Base-by-base conservation (phyloP, 2,888 invertebrate genomes). In the Athetis lepigone region DNA sequence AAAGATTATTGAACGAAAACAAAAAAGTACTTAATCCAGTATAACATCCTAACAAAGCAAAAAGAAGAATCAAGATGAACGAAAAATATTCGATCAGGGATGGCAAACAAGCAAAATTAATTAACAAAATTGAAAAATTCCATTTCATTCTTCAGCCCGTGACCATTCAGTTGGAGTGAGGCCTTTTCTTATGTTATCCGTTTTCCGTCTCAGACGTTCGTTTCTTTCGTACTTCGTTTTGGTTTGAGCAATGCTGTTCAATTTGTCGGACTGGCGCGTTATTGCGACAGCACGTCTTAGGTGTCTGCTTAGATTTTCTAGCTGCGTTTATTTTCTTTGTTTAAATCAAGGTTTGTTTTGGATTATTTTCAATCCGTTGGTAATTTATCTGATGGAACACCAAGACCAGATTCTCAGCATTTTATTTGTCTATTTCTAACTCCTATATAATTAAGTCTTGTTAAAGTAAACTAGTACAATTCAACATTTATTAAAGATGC, bases 91-190 rank as follows among this genome's bases (percentile, higher is more conserved):
- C 55, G 54, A 60, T 70, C 55, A 1, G 19, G 47, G 33, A 56
- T 40, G 42, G 66, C 55, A 66, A 70, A 70, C 70, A 60, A 47
- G 55, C 70, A 66, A 70, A 70, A 70, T 70, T 70, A 70, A 70
- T 70, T 70, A 70, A 70, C 66, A 55, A 70, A 70, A 70, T 70
- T 70, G 70, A 70, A 70, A 70, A 70, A 70, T 70, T 70, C 70
- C 66, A 51, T 66, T 70, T 70, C 60, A 49, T 70, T 70, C 60
- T 66, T 70, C 43, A 25, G 54, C 4, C 46, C 40, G 60, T 55
- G 66, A 51, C 55, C 60, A 27, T 70, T 70, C 54, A 55, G 33
- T 46, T 46, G 40, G 37, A 66, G 37, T 37, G 50, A 51, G 60
- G 66, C 40, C 37, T 66, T 65, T 70, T 60, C 46, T 51, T 59